These are phyloP conservation scores for Callyntrura sp. DNA, from an alignment of 2,888 invertebrate species.

Conservation along the genomic window DNA sequence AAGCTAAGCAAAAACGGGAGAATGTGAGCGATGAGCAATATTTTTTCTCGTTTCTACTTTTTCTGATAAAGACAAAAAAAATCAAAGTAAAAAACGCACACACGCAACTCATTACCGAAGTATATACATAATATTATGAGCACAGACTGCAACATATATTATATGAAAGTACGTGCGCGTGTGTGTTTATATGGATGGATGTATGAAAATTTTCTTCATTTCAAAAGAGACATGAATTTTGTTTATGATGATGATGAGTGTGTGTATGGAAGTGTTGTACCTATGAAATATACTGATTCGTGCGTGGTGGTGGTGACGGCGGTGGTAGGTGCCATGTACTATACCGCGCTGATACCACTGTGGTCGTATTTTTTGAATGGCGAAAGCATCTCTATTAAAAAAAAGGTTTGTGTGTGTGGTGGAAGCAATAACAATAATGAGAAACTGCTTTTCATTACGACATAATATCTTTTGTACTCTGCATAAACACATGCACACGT, in stretches of 20 bases:
- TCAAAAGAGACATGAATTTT: neutral
- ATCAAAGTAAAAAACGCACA: constrained; percentile 63
- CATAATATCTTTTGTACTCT: neutral
- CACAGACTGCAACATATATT: too few relatives aligned
- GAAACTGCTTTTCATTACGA: constrained; percentile 43
- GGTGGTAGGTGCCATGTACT: constrained; percentile 2
- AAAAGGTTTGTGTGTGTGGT: constrained; percentile 1
- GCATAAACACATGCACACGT: constrained; percentile 23
- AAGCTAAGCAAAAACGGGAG: constrained; percentile 30
- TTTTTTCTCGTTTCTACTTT: constrained; percentile 49
- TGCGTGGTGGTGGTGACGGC: neutral
- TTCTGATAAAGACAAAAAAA: constrained; percentile 60
- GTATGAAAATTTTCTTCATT: neutral
- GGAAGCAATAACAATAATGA: constrained; percentile 26
- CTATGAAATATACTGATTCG: neutral
- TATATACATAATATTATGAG: too few relatives aligned
- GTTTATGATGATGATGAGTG: neutral
- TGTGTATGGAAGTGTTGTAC: neutral
- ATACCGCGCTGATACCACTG: neutral
- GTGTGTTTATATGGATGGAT: neutral
- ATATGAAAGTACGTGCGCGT: constrained; percentile 5
- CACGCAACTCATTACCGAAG: constrained; percentile 72
- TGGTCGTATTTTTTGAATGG: constrained; percentile 49
- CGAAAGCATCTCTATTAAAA: constrained; percentile 23
- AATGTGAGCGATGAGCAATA: constrained; percentile 64